Evolutionary conservation across 2,888 invertebrate species (phyloP), one percentile per base, ranked within the genome.

Genomic region (Ophion costatus): DNA sequence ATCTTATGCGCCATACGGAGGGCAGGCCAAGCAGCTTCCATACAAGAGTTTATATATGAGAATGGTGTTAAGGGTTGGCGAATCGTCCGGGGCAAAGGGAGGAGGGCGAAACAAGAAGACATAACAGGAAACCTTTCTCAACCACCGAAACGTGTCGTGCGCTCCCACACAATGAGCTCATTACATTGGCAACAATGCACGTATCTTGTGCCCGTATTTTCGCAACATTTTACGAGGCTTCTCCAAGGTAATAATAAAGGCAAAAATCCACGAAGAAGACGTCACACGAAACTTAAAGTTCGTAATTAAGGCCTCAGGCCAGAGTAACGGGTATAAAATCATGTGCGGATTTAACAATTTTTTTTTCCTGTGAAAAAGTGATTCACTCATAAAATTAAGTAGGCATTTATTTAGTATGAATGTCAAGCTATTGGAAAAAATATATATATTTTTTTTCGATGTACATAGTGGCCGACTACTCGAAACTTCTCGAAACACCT

Each of bases 1-100:
- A 77, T 66, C 77, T 78, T 77, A 73, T 74, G 7, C 66, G 57
- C 66, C 17, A 45, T 22, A 24, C n/a, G 71, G 63, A 57, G 71
- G 69, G 57, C 71, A 51, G 57, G 11, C 77, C 56, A 73, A 38
- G 10, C 64, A 51, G 77, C 66, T 73, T 66, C 33, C 57, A 45
- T 38, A 57, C 71, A 56, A 33, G 64, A 59, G 29, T 51, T 17
- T 14, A 51, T 77, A 59, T 67, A 75, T 63, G 75, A 75, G 45
- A 42, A 69, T 29, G 71, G 71, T 69, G 20, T 56, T 22, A 22
- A 64, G 70, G 81, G 76, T 71, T 75, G 38, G 59, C 24, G 67
- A 14, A 63, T 69, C 33, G 45, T 29, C 38, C 11, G 61, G 63
- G 22, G 63, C 17, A 51, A n/a, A 7, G 69, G 17, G 29, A 6